phyloP scores from a whole-genome alignment of 2,888 invertebrate genomes.

The Xylocampa areola region DNA sequence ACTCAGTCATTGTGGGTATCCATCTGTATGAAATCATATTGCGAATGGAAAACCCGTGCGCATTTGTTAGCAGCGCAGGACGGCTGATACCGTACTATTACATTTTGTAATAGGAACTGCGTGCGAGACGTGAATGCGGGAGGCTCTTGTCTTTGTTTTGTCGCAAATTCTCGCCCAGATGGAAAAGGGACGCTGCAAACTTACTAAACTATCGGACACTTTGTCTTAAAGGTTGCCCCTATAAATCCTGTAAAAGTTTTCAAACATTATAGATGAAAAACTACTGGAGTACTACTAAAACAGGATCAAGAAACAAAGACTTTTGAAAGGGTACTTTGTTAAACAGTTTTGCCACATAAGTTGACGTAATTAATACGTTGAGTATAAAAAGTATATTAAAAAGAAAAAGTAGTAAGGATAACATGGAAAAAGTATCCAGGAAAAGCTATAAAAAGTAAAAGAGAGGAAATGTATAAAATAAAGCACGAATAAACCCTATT shows the following conservation, averaged over 20 bases:
- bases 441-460: conserved; percentile 22
- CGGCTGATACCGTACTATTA: conserved; percentile 57
- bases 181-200: conserved; percentile 16
- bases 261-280: conserved; percentile 44
- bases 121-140: conserved; percentile 13
- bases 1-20: conserved; percentile 82
- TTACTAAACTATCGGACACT: conserved; percentile 36
- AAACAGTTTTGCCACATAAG: conserved; percentile 14
- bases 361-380: conserved; percentile 18
- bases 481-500: conserved; percentile 41
- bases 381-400: conserved; percentile 23
- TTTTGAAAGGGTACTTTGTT: conserved; percentile 12
- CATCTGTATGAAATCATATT: conserved; percentile 83
- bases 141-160: conserved; percentile 9
- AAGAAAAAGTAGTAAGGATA: conserved; percentile 22
- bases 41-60: conserved; percentile 66
- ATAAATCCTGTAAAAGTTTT: conserved; percentile 50
- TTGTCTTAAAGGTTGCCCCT: conserved; percentile 48
- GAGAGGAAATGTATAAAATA: conserved; percentile 42
- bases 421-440: conserved; percentile 27
- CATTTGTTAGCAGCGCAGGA: conserved; percentile 62
- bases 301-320: conserved; percentile 34
- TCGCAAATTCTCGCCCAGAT: conserved; percentile 1
- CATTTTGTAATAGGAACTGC: conserved; percentile 51
- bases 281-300: conserved; percentile 3